These are phyloP conservation scores for Orthonychiurus folsomi DNA, from an alignment of 2,888 invertebrate species.

Conservation along the genomic window DNA sequence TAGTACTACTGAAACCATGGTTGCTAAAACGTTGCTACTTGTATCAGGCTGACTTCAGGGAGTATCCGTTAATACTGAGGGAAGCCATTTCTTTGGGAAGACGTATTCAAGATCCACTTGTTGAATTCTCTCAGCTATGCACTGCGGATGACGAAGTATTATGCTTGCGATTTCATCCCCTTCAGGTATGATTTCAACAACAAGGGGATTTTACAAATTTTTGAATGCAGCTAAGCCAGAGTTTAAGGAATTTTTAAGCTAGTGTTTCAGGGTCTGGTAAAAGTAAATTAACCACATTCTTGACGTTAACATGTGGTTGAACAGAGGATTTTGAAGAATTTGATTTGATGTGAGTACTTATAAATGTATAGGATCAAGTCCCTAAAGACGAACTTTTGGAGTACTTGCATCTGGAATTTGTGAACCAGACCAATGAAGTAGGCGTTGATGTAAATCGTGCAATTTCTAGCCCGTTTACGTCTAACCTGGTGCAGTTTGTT, in stretches of 20 bases:
- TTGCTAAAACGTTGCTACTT: too few species aligned
- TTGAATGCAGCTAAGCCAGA: too few species aligned
- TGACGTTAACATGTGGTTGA: too few species aligned
- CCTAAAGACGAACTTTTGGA: constrained; percentile 77
- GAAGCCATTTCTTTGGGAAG: constrained; percentile 91
- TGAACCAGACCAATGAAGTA: constrained; percentile 94
- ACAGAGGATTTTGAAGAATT: too few species aligned
- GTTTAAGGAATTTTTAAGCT: too few species aligned
- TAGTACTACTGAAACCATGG: constrained; percentile 27
- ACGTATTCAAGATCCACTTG: constrained; percentile 85
- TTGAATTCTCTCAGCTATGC: constrained; percentile 92
- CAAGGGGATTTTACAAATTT: background rate
- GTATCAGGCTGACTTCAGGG: constrained; percentile 77
- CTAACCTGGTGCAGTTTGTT: constrained; percentile 87
- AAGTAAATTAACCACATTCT: too few species aligned
- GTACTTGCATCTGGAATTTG: constrained; percentile 73
- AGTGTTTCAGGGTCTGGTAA: too few species aligned
- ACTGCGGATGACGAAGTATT: constrained; percentile 93
- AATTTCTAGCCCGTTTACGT: constrained; percentile 76
- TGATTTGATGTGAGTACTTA: constrained; percentile 17
- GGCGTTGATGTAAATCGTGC: constrained; percentile 94
- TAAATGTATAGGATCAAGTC: constrained; percentile 45
- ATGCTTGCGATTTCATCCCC: constrained; percentile 80
- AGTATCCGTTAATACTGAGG: constrained; percentile 80
- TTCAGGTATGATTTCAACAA: constrained; percentile 49